A percentile compares a stretch with the other conserved stretches of the same genome.
Evolutionary conservation across 1,140 invertebrate species (phyloP).

Genomic region (Yoshiicerus persimilis): DNA sequence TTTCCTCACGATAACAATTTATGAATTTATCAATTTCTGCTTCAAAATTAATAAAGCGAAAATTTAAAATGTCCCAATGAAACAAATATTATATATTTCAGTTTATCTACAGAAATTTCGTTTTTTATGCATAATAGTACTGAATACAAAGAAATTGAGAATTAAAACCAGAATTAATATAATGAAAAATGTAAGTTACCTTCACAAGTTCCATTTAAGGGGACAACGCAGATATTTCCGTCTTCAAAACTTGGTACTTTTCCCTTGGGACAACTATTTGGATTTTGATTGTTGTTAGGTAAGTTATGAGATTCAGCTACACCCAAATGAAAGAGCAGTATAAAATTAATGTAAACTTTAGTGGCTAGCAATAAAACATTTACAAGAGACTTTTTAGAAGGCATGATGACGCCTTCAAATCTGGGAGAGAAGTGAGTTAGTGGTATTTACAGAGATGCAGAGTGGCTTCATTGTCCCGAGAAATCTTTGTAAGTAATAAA

Average conservation of each 20-base stretch:
- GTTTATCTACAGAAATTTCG: no score
- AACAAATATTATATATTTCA: no score
- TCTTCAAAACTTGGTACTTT: neutral
- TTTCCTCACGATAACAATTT: no score
- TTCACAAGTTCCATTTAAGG: slow-evolving; percentile 37
- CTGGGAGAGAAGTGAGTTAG: neutral
- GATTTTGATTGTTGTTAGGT: neutral
- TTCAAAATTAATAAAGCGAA: no score
- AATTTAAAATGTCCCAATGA: no score
- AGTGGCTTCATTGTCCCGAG: neutral
- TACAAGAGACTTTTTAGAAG: neutral
- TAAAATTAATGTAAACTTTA: neutral
- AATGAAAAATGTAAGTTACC: slow-evolving; percentile 9
- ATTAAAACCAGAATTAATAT: neutral
- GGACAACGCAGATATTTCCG: slow-evolving; percentile 19
- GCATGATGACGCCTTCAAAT: slow-evolving; percentile 10
- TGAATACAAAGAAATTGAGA: neutral
- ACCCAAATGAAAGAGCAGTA: neutral
- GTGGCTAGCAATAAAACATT: neutral
- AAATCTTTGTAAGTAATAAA: neutral
- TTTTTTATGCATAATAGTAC: no score
- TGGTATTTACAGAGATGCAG: neutral
- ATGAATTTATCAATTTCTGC: no score
- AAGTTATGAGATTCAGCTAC: neutral
- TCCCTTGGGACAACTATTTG: neutral